These are phyloP conservation scores for Zaprionus capensis DNA, from an alignment of 1,140 invertebrate species.

Conservation along the genomic window DNA sequence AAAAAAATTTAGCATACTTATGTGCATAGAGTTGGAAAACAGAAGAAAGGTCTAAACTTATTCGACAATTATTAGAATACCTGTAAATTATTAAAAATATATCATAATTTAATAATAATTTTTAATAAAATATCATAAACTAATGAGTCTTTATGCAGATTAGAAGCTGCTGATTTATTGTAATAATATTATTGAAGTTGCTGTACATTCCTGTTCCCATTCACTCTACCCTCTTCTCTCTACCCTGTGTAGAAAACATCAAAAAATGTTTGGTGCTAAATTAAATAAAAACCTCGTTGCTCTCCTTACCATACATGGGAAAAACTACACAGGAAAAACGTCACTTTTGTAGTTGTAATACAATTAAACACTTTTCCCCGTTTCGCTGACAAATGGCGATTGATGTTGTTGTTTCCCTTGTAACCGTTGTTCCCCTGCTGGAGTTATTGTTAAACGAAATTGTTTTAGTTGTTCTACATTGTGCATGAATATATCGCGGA, in stretches of 20 bases:
- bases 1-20: background rate
- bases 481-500: conserved; percentile 19
- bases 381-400: conserved; percentile 40
- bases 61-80: background rate
- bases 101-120: background rate
- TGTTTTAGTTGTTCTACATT: conserved; percentile 46
- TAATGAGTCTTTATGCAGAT: too few relatives aligned
- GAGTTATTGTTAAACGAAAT: conserved; percentile 37
- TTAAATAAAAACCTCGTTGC: conserved; percentile 43
- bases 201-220: too few relatives aligned
- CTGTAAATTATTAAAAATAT: background rate
- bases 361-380: conserved; percentile 50
- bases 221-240: background rate
- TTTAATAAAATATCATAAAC: background rate
- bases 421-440: conserved; percentile 6
- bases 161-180: too few relatives aligned
- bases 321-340: conserved; percentile 16
- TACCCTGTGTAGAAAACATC: background rate
- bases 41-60: background rate
- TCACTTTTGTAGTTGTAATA: conserved; percentile 46
- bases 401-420: conserved; percentile 10
- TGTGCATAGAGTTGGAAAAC: background rate
- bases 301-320: background rate
- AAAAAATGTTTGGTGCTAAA: conserved; percentile 36
- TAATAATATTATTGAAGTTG: too few relatives aligned